phyloP scores from a whole-genome alignment of 1,140 invertebrate genomes.

The Lepidurus arcticus region DNA sequence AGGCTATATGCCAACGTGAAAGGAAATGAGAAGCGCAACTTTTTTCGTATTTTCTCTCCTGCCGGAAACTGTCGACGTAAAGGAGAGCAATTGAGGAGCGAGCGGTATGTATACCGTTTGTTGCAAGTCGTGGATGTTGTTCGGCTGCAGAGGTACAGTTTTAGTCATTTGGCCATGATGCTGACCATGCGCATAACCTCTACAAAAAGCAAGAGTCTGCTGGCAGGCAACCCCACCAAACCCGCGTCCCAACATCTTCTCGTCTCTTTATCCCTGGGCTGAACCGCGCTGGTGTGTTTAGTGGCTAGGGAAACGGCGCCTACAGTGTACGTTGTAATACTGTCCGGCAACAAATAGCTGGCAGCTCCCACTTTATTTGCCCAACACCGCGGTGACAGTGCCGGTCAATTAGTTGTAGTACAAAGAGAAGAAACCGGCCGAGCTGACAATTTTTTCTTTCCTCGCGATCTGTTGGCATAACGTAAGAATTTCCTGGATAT shows the following conservation, averaged over 20 bases:
- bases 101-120: neutral
- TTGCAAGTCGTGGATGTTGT: neutral
- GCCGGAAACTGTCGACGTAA: neutral
- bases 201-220: neutral
- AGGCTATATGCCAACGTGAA: neutral
- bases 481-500: too few relatives aligned
- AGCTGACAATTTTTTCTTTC: too few relatives aligned
- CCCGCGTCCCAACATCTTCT: neutral
- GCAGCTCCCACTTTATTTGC: neutral
- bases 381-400: neutral
- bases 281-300: neutral
- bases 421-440: too few relatives aligned
- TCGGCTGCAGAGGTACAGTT: neutral
- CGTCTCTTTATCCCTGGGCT: neutral
- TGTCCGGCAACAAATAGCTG: neutral
- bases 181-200: neutral
- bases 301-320: neutral
- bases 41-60: neutral
- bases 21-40: neutral
- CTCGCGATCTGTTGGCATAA: too few relatives aligned
- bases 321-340: neutral
- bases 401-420: neutral
- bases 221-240: too few relatives aligned
- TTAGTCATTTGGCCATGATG: neutral
- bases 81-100: neutral